Conservation (phyloP, 2,797 vertebrate genomes). For the Esox masquinongy region DNA sequence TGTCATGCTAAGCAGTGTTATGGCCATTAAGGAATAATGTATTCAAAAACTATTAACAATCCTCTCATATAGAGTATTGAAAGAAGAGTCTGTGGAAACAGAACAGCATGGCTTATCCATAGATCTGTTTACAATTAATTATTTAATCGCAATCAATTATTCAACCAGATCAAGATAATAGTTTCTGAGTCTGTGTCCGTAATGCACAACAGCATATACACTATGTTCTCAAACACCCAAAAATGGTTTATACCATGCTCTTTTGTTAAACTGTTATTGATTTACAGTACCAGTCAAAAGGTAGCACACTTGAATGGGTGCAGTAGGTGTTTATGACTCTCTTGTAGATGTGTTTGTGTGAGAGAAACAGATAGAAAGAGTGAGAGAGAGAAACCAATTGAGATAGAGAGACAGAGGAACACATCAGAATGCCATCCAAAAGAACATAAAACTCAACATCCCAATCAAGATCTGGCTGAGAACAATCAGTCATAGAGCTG, state of each 20-base stretch:
- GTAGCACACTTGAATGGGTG: too few species aligned
- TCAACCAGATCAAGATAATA: slow-evolving; percentile 64
- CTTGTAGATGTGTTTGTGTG: too few species aligned
- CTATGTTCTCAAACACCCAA: not conserved
- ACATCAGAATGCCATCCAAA: too few species aligned
- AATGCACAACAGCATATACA: not conserved
- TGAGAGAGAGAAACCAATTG: too few species aligned
- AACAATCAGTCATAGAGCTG: too few species aligned
- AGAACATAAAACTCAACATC: too few species aligned
- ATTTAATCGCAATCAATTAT: slow-evolving; percentile 72
- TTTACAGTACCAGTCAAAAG: too few species aligned
- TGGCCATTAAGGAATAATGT: slow-evolving; percentile 67
- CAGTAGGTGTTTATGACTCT: too few species aligned
- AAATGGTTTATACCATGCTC: not conserved
- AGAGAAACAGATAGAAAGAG: too few species aligned
- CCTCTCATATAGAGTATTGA: slow-evolving; percentile 63
- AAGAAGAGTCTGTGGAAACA: slow-evolving; percentile 70
- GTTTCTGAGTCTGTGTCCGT: slow-evolving; percentile 31
- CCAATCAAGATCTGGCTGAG: too few species aligned
- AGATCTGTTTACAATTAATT: slow-evolving; percentile 75
- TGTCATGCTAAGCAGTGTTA: slow-evolving; percentile 36
- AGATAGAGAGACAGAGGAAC: too few species aligned
- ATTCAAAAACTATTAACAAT: slow-evolving; percentile 70
- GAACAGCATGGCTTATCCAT: slow-evolving; percentile 62
- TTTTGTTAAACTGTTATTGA: too few species aligned